Evolutionary conservation across 1,140 invertebrate species (phyloP), one percentile per base, ranked within the genome.

Genomic region (Elysia chlorotica): DNA sequence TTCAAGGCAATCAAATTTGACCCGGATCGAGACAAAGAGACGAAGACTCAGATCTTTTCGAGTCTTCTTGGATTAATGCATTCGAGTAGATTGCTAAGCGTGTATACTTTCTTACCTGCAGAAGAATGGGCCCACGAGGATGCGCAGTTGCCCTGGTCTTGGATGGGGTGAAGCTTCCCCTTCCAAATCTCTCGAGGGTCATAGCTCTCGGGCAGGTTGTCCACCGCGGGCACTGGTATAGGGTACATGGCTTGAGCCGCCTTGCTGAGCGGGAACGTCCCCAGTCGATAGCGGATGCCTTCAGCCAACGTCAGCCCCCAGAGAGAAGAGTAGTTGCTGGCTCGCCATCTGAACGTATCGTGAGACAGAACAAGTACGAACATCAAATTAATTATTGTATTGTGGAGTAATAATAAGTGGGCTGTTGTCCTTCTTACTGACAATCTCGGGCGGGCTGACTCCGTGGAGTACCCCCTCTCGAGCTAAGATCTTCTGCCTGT

Each of bases 91-190:
- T 48, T 48, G n/a, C 10, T 48, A n/a, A 48, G 10, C 10, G 10
- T 14, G 41, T 48, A 14, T n/a, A 48, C 41, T 10, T 28, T 67
- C 76, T 65, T 76, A 86, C 68, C 91, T 17, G 92, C 92, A 0
- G 95, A 94, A 0, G 94, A 94, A 41, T 98, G 90, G 0, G 95
- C 96, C 96, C 96, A 98, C 0, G 96, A 97, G 0, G 95, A 91
- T 0, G 92, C 95, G 82, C 96, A 91, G 92, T 96, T 95, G 71
- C 93, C 93, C 87, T 99, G 96, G 87, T 99, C 95, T 17, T 91
- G 87, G 14, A 97, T 89, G 0, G 88, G 89, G 0, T 92, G 90
- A 37, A 97, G 92, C 35, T 90, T 89, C 0, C 89, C 88, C 0
- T 90, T 90, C 96, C 96, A 98, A 56, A 90, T 89, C 0, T 87